Conservation (phyloP, 2,113 vertebrate genomes). For the Serranochromis macrocephalus region DNA sequence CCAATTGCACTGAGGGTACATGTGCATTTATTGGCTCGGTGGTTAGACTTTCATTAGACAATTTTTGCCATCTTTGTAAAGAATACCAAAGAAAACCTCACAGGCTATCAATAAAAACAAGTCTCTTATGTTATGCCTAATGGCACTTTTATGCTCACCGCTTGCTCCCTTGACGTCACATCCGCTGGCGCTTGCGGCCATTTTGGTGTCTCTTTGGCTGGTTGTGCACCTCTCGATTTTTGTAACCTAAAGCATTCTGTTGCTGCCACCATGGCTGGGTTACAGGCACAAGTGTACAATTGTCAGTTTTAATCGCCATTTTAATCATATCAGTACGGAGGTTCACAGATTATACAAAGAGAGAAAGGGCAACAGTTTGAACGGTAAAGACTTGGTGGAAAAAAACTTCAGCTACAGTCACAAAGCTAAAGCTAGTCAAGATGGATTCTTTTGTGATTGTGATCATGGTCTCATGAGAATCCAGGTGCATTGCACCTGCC, state of each 20-base stretch:
- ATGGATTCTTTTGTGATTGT: background rate
- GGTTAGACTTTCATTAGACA: background rate
- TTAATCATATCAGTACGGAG: background rate
- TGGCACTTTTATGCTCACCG: background rate
- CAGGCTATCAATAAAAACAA: background rate
- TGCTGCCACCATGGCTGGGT: background rate
- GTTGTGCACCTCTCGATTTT: background rate
- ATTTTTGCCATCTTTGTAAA: background rate
- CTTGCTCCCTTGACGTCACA: background rate
- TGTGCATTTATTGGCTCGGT: background rate
- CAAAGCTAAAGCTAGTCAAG: background rate
- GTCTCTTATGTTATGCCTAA: background rate
- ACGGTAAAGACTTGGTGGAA: background rate
- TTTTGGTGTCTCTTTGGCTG: background rate
- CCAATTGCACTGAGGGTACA: background rate
- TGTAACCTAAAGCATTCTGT: background rate
- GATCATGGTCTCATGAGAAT: background rate
- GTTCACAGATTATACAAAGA: background rate
- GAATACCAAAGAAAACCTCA: background rate
- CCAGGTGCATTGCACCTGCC: background rate
- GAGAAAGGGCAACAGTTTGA: background rate
- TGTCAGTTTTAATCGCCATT: background rate
- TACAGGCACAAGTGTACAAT: background rate
- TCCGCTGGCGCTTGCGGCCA: background rate
- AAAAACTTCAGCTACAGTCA: background rate